These are phyloP conservation scores for Labeo rohita DNA, from an alignment of 2,113 vertebrate genomes.

Conservation along the genomic window DNA sequence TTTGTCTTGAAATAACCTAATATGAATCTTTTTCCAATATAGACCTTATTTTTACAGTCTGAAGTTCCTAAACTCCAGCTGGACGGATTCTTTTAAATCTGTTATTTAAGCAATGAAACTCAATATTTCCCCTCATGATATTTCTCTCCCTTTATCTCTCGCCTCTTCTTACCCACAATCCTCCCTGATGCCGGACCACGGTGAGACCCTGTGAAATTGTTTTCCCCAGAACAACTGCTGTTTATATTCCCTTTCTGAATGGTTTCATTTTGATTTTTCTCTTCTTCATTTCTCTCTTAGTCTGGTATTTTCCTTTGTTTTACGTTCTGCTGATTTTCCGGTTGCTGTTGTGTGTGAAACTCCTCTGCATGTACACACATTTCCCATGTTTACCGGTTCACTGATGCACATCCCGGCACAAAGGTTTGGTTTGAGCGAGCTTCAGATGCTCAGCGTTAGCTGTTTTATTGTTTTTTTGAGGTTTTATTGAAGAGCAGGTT, in stretches of 20 bases:
- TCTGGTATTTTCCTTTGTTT: conserved; percentile 10
- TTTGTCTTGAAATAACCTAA: neutral
- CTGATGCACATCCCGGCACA: conserved; percentile 54
- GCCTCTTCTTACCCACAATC: conserved; percentile 68
- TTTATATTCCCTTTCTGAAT: conserved; percentile 12
- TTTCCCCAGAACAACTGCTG: neutral
- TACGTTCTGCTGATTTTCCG: conserved; percentile 22
- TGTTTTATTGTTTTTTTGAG: neutral
- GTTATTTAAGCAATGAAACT: conserved; percentile 27
- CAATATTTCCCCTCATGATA: conserved; percentile 52
- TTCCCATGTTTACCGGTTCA: conserved; percentile 46
- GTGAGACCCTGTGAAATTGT: conserved; percentile 65
- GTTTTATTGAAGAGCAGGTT: neutral
- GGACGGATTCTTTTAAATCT: neutral
- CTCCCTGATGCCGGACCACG: conserved; percentile 68
- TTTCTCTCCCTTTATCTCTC: conserved; percentile 61
- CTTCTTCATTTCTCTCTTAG: neutral
- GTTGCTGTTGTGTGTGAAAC: conserved; percentile 37
- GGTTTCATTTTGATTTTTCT: conserved; percentile 32
- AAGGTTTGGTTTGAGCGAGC: conserved; percentile 26
- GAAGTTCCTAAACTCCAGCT: neutral
- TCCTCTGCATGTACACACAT: conserved; percentile 54
- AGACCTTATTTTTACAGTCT: neutral
- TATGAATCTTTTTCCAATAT: neutral
- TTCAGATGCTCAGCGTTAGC: neutral